Conservation (phyloP, 2,797 vertebrate genomes). For the Pseudochaenichthys georgianus region DNA sequence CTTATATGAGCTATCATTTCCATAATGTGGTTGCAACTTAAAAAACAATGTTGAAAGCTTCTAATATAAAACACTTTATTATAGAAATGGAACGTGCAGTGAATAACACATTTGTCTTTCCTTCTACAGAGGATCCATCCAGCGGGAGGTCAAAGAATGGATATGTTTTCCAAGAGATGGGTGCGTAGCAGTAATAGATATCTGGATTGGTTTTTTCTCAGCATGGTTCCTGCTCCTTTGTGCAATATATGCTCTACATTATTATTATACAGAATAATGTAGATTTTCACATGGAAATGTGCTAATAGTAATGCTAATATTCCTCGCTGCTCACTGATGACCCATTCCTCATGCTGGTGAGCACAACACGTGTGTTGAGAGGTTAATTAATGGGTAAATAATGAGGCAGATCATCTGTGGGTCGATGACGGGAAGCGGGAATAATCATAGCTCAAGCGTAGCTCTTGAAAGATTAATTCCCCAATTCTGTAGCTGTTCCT, state of each 20-base stretch:
- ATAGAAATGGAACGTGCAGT: not conserved
- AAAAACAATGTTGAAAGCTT: slow-evolving; percentile 27
- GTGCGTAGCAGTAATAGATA: slow-evolving; percentile 72
- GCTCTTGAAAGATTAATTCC: slow-evolving; percentile 61
- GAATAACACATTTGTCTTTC: slow-evolving; percentile 30
- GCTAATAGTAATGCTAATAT: slow-evolving; percentile 44
- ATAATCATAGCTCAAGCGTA: slow-evolving; percentile 61
- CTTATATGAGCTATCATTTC: not conserved
- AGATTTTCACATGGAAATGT: slow-evolving; percentile 31
- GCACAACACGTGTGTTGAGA: slow-evolving; percentile 52
- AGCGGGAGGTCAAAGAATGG: slow-evolving; percentile 89
- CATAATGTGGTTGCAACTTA: not conserved
- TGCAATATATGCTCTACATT: slow-evolving; percentile 1
- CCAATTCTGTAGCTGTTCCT: slow-evolving; percentile 39
- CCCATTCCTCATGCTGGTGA: slow-evolving; percentile 63
- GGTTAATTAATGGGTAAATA: slow-evolving; percentile 74
- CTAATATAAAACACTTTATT: slow-evolving; percentile 1
- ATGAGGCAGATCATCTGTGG: slow-evolving; percentile 70
- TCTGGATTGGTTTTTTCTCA: slow-evolving; percentile 15
- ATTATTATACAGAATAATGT: not conserved
- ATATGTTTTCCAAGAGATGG: slow-evolving; percentile 90
- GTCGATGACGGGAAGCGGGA: slow-evolving; percentile 55
- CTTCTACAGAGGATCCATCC: slow-evolving; percentile 82
- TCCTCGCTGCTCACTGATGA: slow-evolving; percentile 47
- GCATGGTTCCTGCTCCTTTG: slow-evolving; percentile 1